A percentile compares a stretch with the other conserved stretches of the same genome.
phyloP scores from a whole-genome alignment of 2,797 vertebrate genomes.

The Aphelocoma californica region DNA sequence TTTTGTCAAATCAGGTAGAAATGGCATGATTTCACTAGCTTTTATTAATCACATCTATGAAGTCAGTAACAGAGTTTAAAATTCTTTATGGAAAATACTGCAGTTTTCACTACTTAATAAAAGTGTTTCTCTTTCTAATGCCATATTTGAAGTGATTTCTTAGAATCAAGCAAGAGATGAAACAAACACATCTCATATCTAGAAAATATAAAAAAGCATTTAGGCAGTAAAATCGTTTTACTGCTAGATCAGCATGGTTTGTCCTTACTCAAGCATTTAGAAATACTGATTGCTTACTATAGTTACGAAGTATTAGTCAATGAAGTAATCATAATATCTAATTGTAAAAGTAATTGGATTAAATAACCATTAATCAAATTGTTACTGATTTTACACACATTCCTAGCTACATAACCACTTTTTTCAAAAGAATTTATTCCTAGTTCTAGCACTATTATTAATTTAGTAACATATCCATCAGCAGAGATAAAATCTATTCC shows the following conservation, averaged over 20 bases:
- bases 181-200: background rate
- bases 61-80: background rate
- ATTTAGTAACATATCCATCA: background rate
- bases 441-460: background rate
- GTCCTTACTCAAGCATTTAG: background rate
- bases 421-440: background rate
- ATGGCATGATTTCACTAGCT: background rate
- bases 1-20: background rate
- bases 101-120: background rate
- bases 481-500: background rate
- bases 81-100: background rate
- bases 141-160: background rate
- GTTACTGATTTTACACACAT: background rate
- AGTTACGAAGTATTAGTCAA: accelerated
- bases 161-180: background rate
- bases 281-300: background rate
- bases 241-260: background rate
- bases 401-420: background rate
- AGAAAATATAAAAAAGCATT: background rate
- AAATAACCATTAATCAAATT: background rate
- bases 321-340: background rate
- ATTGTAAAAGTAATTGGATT: background rate
- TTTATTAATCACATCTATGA: background rate
- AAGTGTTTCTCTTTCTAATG: background rate
- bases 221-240: background rate